These are phyloP conservation scores for Rafetus swinhoei DNA, from an alignment of 2,113 vertebrate genomes.

Conservation along the genomic window DNA sequence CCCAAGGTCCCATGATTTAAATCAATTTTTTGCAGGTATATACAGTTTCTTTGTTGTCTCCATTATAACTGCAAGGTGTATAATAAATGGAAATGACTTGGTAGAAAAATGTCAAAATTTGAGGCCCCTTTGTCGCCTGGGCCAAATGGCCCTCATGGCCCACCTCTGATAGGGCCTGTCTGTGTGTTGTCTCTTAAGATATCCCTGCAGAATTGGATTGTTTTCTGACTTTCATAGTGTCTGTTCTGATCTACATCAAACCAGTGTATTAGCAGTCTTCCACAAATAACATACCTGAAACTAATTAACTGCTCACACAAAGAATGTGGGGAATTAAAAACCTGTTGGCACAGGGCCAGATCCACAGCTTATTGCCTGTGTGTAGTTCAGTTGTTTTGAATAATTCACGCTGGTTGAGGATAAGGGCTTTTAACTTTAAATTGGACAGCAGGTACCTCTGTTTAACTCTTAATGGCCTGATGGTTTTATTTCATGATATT, in stretches of 20 bases:
- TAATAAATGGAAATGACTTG: no score
- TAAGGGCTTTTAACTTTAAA: background rate
- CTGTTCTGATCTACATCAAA: background rate
- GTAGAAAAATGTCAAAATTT: no score
- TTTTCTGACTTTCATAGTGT: background rate
- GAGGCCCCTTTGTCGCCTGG: no score
- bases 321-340: background rate
- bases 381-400: background rate
- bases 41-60: no score
- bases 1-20: no score
- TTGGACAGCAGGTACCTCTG: background rate
- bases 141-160: no score
- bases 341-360: background rate
- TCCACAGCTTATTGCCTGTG: background rate
- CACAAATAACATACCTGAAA: background rate
- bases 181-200: background rate
- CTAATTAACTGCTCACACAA: background rate
- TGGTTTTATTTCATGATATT: background rate
- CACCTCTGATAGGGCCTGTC: no score
- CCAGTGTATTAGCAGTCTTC: background rate
- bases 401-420: background rate
- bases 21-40: no score
- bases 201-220: background rate
- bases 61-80: no score
- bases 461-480: background rate